Evolutionary conservation across 2,797 vertebrate genomes (phyloP).

Genomic region (Muraenolepis orangiensis): DNA sequence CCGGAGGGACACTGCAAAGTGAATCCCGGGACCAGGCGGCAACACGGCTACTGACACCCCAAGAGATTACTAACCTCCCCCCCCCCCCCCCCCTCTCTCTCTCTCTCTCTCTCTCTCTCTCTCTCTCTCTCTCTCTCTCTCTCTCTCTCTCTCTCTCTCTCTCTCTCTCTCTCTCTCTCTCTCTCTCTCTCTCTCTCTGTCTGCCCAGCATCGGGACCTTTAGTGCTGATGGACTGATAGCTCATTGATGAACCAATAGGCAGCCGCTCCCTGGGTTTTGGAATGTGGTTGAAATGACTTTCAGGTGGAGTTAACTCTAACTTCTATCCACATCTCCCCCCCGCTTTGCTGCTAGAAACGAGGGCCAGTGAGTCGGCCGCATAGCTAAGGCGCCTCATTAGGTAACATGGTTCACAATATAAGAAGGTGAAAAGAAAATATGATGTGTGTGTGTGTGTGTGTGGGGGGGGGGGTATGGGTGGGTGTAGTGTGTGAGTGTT

Average conservation of each 20-base stretch:
- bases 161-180: neutral
- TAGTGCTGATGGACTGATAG: slow-evolving; percentile 63
- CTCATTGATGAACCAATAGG: slow-evolving; percentile 53
- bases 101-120: slow-evolving; percentile 1
- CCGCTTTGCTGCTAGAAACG: slow-evolving; percentile 56
- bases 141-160: slow-evolving; percentile 21
- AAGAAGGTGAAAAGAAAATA: slow-evolving; percentile 29
- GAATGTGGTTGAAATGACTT: slow-evolving; percentile 69
- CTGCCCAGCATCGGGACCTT: slow-evolving; percentile 63
- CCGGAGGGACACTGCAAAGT: no score
- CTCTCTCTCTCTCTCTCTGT: slow-evolving; percentile 43
- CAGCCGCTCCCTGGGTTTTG: no score
- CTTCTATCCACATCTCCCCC: slow-evolving; percentile 64
- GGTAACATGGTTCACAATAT: slow-evolving; percentile 49
- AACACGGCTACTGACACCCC: no score
- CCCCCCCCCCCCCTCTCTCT: neutral
- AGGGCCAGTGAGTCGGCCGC: slow-evolving; percentile 47
- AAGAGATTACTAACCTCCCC: no score
- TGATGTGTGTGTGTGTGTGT: no score
- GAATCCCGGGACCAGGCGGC: no score
- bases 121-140: neutral
- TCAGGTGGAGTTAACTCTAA: slow-evolving; percentile 63
- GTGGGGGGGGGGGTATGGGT: no score
- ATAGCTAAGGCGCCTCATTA: slow-evolving; percentile 57
- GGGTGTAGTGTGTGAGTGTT: no score